Evolutionary conservation across 2,797 vertebrate genomes (phyloP).

Genomic region (Melanogrammus aeglefinus): DNA sequence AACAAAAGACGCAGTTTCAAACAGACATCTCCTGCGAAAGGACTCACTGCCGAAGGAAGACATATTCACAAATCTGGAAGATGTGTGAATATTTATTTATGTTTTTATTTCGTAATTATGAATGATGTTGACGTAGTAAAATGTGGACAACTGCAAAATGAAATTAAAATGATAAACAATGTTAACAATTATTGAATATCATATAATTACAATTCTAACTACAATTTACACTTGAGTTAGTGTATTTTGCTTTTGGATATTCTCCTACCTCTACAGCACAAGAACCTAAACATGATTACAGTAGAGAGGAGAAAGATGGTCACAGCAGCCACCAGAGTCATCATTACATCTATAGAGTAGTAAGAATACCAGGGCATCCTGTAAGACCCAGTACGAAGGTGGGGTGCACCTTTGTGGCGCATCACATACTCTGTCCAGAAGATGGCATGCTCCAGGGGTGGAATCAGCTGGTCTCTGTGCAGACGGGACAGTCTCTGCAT

Average conservation of each 20-base stretch:
- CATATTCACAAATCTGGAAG: background rate
- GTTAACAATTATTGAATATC: background rate
- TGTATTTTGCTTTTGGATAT: background rate
- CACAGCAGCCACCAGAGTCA: background rate
- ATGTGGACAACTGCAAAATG: background rate
- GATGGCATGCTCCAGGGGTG: background rate
- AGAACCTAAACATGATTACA: background rate
- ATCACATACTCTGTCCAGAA: constrained; percentile 2
- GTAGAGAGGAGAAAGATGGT: background rate
- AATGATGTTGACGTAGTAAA: background rate
- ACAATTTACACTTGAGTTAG: background rate
- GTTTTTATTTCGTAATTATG: background rate
- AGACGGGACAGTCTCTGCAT: constrained; percentile 18
- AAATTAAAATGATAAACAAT: background rate
- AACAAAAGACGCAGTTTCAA: background rate
- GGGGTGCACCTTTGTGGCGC: background rate
- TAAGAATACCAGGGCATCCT: background rate
- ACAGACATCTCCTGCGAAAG: background rate
- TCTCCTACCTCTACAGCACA: background rate
- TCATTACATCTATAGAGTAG: background rate
- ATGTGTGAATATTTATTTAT: background rate
- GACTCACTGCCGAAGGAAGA: background rate
- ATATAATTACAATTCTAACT: background rate
- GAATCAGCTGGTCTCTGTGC: background rate
- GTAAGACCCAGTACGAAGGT: background rate